These are phyloP conservation scores for Andrena marginata DNA, from an alignment of 2,888 invertebrate genomes.

Conservation along the genomic window DNA sequence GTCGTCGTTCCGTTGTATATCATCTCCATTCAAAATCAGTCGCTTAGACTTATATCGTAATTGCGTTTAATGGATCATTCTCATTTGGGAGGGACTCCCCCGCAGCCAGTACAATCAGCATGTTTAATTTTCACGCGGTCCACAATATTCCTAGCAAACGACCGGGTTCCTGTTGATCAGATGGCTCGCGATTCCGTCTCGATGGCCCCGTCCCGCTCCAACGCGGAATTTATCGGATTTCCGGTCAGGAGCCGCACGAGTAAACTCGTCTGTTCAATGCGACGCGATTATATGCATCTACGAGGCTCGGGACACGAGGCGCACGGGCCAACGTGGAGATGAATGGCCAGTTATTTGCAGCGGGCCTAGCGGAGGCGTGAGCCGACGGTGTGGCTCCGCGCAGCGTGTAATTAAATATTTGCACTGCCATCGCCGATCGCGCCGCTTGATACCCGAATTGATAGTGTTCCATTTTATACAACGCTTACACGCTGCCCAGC, in stretches of 20 bases:
- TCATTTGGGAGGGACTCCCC: background rate
- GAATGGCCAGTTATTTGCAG: conserved; percentile 68
- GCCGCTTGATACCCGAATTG: conserved; percentile 70
- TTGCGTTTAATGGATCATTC: too few relatives aligned
- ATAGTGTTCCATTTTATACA: conserved; percentile 67
- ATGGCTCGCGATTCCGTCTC: background rate
- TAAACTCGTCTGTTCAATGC: conserved; percentile 73
- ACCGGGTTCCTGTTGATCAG: background rate
- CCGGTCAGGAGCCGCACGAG: conserved; percentile 39
- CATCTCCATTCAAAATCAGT: background rate
- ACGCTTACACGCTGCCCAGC: conserved; percentile 48
- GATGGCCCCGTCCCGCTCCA: background rate
- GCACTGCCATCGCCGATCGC: conserved; percentile 66
- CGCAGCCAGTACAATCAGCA: background rate
- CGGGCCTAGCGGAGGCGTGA: conserved; percentile 50
- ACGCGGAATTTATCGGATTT: conserved; percentile 1
- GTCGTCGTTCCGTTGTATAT: background rate
- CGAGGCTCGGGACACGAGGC: conserved; percentile 8
- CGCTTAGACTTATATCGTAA: background rate
- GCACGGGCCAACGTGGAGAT: conserved; percentile 50
- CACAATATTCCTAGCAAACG: background rate
- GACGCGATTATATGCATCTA: conserved; percentile 73
- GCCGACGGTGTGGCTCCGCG: conserved; percentile 62
- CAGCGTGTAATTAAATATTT: conserved; percentile 79
- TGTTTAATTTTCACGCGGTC: background rate